A percentile compares a stretch with the other conserved stretches of the same genome.
These are phyloP conservation scores for Neomorphus geoffroyi DNA, from an alignment of 2,797 vertebrate genomes.

Conservation along the genomic window DNA sequence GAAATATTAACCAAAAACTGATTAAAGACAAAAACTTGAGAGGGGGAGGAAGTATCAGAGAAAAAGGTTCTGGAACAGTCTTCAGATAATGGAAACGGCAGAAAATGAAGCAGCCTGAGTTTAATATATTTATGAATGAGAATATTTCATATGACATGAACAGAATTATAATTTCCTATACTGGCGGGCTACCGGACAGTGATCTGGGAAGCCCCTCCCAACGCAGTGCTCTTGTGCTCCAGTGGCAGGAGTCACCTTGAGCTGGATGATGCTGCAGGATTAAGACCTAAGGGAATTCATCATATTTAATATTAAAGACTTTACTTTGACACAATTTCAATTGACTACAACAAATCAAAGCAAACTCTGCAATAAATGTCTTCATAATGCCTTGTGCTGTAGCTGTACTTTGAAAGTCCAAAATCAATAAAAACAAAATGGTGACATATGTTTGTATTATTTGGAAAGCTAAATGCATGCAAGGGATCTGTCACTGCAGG, in stretches of 20 bases:
- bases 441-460: constrained; percentile 77
- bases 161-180: not conserved
- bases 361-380: constrained; percentile 73
- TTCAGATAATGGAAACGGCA: not conserved
- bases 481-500: constrained; percentile 71
- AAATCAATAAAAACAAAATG: constrained; percentile 77
- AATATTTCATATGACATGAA: not conserved
- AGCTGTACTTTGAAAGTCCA: constrained; percentile 67
- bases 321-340: constrained; percentile 76
- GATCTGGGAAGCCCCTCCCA: not conserved
- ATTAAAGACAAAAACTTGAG: not conserved
- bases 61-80: not conserved
- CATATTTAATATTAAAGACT: constrained; percentile 69
- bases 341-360: constrained; percentile 78
- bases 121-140: constrained; percentile 39
- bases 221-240: not conserved
- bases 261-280: constrained; percentile 33
- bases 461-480: constrained; percentile 75
- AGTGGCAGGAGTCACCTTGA: constrained; percentile 55
- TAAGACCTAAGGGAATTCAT: constrained; percentile 54
- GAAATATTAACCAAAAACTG: not conserved
- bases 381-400: constrained; percentile 72
- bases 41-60: rapidly evolving
- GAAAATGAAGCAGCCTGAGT: not conserved
- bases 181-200: not conserved